Conservation (phyloP, 1,140 invertebrate species). For the Ostrea edulis region DNA sequence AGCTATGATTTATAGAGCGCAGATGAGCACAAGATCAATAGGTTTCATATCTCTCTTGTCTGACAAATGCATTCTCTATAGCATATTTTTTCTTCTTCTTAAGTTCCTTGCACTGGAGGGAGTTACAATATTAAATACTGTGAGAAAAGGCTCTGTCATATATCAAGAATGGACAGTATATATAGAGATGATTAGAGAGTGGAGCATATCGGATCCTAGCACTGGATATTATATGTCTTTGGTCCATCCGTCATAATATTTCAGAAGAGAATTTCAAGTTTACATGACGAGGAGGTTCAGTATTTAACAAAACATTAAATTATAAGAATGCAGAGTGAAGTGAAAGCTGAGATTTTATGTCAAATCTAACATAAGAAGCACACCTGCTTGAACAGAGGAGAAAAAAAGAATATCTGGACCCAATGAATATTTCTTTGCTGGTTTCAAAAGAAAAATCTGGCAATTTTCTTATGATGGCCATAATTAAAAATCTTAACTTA, state of each 20-base stretch:
- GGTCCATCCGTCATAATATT: not conserved
- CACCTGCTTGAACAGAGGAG: not conserved
- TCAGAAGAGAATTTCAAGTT: not conserved
- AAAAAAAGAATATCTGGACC: not conserved
- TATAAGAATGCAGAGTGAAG: not conserved
- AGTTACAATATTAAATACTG: not conserved
- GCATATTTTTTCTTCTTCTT: slow-evolving; percentile 33
- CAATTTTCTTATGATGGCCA: not conserved
- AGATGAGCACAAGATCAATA: slow-evolving; percentile 4
- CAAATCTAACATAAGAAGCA: not conserved
- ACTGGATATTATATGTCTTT: not conserved
- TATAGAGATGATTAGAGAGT: not conserved
- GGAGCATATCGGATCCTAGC: not conserved
- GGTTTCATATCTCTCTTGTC: not conserved
- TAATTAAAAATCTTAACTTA: not conserved
- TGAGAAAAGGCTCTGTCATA: not conserved
- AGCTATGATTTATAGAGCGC: slow-evolving; percentile 18
- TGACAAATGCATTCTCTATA: slow-evolving; percentile 22
- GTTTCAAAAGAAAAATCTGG: not conserved
- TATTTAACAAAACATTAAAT: not conserved
- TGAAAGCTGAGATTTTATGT: no score
- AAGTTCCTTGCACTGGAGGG: not conserved
- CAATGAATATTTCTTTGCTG: not conserved
- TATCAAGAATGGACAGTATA: not conserved
- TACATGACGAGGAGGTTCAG: not conserved